These are phyloP conservation scores for Columba janthina DNA, from an alignment of 2,113 vertebrate species.

Conservation along the genomic window DNA sequence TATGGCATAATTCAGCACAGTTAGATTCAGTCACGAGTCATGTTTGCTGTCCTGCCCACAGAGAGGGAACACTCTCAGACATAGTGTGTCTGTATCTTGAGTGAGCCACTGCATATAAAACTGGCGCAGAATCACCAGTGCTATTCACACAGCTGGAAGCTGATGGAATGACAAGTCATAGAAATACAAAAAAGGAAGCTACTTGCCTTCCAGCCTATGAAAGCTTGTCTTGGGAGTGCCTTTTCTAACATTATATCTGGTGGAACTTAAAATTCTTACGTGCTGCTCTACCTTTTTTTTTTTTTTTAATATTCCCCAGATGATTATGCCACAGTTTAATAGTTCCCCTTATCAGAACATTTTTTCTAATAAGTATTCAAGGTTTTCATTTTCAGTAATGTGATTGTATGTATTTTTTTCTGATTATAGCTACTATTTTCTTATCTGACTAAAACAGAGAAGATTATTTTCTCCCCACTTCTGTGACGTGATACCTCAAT, in stretches of 20 bases:
- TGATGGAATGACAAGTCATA: neutral
- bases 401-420: neutral
- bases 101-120: neutral
- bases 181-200: neutral
- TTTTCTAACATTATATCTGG: neutral
- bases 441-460: conserved; percentile 22
- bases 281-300: neutral
- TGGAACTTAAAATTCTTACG: neutral
- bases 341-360: neutral
- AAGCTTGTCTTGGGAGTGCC: neutral
- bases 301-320: neutral
- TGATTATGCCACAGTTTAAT: neutral
- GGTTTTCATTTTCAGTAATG: neutral
- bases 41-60: neutral
- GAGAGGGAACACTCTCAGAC: neutral
- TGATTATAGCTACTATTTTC: neutral
- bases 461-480: conserved; percentile 30
- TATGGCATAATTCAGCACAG: conserved; percentile 50
- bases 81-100: neutral
- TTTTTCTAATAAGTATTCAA: neutral
- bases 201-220: neutral
- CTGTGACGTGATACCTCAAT: neutral
- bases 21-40: conserved; percentile 25
- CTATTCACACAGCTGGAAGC: neutral
- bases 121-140: neutral